Conservation (phyloP, 2,113 vertebrate species). For the Trematocara macrostoma region DNA sequence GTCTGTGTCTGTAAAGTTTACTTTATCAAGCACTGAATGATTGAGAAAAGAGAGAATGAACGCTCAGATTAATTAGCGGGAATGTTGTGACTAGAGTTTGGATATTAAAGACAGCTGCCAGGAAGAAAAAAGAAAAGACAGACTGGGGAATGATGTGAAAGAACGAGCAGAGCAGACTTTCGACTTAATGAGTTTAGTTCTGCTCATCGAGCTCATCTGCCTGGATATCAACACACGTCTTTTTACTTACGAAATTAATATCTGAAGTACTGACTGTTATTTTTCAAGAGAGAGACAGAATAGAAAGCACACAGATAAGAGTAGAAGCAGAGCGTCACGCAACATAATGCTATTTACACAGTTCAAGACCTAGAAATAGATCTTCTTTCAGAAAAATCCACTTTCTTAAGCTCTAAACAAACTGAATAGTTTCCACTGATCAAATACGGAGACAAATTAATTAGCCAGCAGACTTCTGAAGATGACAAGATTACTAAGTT, state of each 20-base stretch:
- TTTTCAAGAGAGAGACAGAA: neutral
- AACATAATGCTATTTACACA: neutral
- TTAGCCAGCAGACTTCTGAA: neutral
- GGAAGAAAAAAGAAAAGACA: neutral
- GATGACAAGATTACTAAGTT: neutral
- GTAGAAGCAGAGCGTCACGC: neutral
- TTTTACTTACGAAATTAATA: neutral
- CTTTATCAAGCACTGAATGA: neutral
- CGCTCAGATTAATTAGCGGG: neutral
- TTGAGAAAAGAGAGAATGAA: neutral
- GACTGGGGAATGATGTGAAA: neutral
- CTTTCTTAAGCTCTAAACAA: neutral
- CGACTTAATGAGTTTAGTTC: slow-evolving; percentile 1
- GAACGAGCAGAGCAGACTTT: neutral
- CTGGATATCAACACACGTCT: neutral
- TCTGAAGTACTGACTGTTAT: neutral
- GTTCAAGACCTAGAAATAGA: neutral
- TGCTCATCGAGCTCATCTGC: neutral
- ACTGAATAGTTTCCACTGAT: neutral
- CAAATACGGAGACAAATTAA: neutral
- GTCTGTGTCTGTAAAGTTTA: neutral
- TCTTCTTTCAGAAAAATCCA: neutral
- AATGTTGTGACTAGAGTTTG: neutral
- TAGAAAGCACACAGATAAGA: neutral
- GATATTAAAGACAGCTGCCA: slow-evolving; percentile 2